Percentiles rank a stretch among this genome's conserved stretches.
phyloP scores from a whole-genome alignment of 2,888 invertebrate genomes.

The Sarcophaga variegata region DNA sequence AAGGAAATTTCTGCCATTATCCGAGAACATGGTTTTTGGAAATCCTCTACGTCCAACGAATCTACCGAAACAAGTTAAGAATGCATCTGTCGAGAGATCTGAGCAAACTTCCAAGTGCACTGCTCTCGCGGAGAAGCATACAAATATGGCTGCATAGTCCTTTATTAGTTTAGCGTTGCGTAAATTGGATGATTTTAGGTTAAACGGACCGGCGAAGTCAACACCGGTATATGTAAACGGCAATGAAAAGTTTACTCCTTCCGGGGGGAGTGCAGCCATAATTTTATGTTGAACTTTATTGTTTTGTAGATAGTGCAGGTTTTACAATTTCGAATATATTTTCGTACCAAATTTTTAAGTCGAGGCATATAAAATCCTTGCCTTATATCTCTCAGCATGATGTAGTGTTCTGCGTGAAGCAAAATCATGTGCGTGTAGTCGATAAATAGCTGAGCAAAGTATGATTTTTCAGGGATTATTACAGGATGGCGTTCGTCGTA shows the following conservation, averaged over 20 bases:
- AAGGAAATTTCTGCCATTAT: conserved; percentile 59
- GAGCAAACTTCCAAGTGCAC: conserved; percentile 55
- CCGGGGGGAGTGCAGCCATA: conserved; percentile 32
- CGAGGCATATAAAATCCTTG: conserved; percentile 47
- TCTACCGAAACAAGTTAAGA: conserved; percentile 45
- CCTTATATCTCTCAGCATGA: conserved; percentile 30
- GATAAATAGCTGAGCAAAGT: conserved; percentile 27
- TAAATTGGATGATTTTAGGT: background rate
- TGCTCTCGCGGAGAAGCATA: conserved; percentile 53
- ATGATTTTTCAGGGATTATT: conserved; percentile 44
- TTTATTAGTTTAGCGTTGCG: conserved; percentile 3
- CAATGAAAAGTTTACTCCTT: background rate
- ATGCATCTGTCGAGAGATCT: conserved; percentile 50
- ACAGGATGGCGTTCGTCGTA: conserved; percentile 51
- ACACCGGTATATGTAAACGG: conserved; percentile 3
- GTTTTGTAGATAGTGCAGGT: conserved; percentile 55
- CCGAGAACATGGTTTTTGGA: conserved; percentile 52
- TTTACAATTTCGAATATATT: conserved; percentile 30
- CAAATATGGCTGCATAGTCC: conserved; percentile 49
- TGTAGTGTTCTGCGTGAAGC: conserved; percentile 53
- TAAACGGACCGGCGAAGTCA: conserved; percentile 7
- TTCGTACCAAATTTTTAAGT: conserved; percentile 38
- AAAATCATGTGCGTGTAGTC: conserved; percentile 32
- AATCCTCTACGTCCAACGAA: conserved; percentile 53
- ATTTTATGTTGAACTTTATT: conserved; percentile 45